phyloP scores from a whole-genome alignment of 53 echinoderm and acorn worm genomes.

The Apostichopus leukothele region DNA sequence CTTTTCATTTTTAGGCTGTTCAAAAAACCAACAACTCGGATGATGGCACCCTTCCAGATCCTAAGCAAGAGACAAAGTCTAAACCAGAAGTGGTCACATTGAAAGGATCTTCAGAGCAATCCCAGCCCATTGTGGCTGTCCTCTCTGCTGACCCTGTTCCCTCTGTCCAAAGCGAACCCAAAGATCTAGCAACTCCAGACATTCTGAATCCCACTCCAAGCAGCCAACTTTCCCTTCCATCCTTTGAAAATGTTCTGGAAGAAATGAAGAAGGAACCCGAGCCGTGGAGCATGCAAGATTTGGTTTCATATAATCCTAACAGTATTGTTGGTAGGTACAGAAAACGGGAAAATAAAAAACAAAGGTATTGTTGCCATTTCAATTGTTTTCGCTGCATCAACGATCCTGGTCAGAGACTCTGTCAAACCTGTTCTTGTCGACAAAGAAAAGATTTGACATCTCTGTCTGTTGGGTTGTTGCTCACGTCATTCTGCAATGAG shows the following conservation, averaged over 20 bases:
- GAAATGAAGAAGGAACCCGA: constrained; percentile 18
- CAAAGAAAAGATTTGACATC: background rate
- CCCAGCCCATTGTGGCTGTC: background rate
- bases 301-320: constrained; percentile 29
- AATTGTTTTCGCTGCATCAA: background rate
- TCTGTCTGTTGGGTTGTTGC: background rate
- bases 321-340: constrained; percentile 45
- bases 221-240: background rate
- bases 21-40: background rate
- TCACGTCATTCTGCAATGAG: background rate
- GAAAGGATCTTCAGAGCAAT: background rate
- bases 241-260: background rate
- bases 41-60: background rate
- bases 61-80: background rate
- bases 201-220: background rate
- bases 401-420: background rate
- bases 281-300: constrained; percentile 42
- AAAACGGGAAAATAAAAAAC: background rate
- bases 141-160: background rate
- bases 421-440: background rate
- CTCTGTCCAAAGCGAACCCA: background rate
- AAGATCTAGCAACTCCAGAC: background rate
- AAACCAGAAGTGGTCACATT: background rate
- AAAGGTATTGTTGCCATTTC: background rate
- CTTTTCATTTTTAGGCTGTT: background rate